phyloP scores from a whole-genome alignment of 2,113 vertebrate species.

The Lutjanus erythropterus region DNA sequence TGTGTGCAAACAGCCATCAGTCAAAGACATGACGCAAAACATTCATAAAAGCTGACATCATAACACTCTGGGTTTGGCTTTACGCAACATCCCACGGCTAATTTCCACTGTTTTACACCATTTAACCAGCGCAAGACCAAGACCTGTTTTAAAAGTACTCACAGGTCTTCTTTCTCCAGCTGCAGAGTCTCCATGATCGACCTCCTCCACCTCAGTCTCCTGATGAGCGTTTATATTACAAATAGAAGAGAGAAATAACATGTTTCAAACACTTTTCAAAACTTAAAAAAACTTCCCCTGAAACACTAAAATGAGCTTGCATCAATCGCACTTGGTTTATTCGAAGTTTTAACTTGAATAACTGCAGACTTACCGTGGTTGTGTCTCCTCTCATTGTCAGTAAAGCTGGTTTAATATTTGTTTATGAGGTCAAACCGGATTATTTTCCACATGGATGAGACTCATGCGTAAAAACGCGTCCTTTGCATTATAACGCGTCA shows the following conservation, averaged over 20 bases:
- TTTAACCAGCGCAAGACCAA: too few species aligned
- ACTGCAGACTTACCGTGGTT: constrained; percentile 16
- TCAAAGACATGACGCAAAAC: constrained; percentile 14
- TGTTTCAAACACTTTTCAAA: not conserved
- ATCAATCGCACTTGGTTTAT: not conserved
- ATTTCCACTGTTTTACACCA: not conserved
- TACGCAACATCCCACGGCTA: too few species aligned
- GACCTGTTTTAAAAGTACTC: constrained; percentile 26
- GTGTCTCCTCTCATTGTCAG: constrained; percentile 37
- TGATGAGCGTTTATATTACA: not conserved
- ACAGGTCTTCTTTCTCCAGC: constrained; percentile 53
- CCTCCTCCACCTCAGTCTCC: constrained; percentile 13
- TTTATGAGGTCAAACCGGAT: rapidly evolving
- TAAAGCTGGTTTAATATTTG: not conserved
- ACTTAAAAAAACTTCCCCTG: not conserved
- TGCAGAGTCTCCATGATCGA: not conserved
- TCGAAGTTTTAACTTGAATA: not conserved
- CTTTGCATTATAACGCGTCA: not conserved
- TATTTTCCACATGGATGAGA: not conserved
- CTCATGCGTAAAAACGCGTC: rapidly evolving
- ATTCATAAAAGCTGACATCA: constrained; percentile 13
- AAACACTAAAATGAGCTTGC: not conserved
- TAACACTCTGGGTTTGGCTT: not conserved
- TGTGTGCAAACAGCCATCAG: too few species aligned
- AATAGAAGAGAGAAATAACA: not conserved